Percentiles rank a stretch among this genome's conserved stretches.
Conservation (phyloP, 1,140 invertebrate genomes). For the Drosophila ambigua region DNA sequence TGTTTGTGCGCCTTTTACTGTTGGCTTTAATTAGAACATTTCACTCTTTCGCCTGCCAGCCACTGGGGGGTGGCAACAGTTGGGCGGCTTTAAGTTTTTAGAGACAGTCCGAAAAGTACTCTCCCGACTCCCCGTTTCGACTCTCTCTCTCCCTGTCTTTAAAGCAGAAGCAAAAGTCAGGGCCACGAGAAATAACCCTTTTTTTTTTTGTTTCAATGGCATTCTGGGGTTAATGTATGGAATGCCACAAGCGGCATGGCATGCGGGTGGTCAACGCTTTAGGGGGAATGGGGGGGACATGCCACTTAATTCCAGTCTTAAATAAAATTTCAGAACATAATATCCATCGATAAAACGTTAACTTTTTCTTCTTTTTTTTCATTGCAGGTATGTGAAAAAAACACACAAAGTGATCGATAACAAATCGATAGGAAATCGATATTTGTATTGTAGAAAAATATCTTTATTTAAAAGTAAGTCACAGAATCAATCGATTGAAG, state of each 20-base stretch:
- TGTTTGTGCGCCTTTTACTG: conserved; percentile 65
- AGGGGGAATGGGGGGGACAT: too few species aligned
- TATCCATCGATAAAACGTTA: too few species aligned
- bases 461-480: too few species aligned
- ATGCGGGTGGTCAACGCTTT: too few species aligned
- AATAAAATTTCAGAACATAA: too few species aligned
- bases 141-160: too few species aligned
- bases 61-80: conserved; percentile 63
- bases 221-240: conserved; percentile 9
- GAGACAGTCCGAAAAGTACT: conserved; percentile 19
- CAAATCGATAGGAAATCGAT: too few species aligned
- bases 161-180: conserved; percentile 9
- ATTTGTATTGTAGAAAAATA: too few species aligned
- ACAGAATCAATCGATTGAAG: too few species aligned
- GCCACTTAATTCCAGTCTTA: too few species aligned
- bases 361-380: neutral
- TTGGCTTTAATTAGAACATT: conserved; percentile 81
- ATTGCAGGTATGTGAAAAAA: conserved; percentile 23
- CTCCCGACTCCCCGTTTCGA: conserved; percentile 10
- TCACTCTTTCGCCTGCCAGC: conserved; percentile 48
- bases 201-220: conserved; percentile 26
- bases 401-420: too few species aligned
- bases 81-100: conserved; percentile 66
- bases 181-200: neutral
- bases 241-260: too few species aligned